Conservation (phyloP, 2,113 vertebrate species). For the Neodontobutis hainanensis region DNA sequence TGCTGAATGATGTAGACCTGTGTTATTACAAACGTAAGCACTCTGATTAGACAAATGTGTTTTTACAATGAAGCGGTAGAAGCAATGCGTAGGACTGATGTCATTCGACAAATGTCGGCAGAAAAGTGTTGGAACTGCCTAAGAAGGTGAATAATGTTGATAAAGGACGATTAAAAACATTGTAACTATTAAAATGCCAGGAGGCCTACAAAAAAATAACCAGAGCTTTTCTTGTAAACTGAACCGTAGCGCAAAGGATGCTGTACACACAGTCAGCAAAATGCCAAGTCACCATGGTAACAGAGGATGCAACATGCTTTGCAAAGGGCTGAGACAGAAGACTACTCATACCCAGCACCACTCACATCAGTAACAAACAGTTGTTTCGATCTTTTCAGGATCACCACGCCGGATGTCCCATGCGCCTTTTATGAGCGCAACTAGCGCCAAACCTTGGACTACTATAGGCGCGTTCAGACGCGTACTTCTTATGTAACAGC, state of each 20-base stretch:
- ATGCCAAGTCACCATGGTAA: slow-evolving; percentile 82
- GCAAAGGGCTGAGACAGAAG: slow-evolving; percentile 27
- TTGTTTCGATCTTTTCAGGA: slow-evolving; percentile 25
- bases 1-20: too few relatives aligned
- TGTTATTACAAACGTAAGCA: too few relatives aligned
- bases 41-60: too few relatives aligned
- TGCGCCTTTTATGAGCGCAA: slow-evolving; percentile 27
- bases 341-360: slow-evolving; percentile 6
- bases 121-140: too few relatives aligned
- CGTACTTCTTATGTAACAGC: slow-evolving; percentile 70
- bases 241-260: too few relatives aligned
- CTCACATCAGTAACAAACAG: slow-evolving; percentile 13
- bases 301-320: slow-evolving; percentile 72
- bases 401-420: slow-evolving; percentile 20
- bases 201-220: too few relatives aligned
- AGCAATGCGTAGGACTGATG: not conserved
- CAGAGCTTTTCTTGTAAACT: too few relatives aligned
- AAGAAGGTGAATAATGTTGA: not conserved
- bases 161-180: too few relatives aligned
- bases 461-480: slow-evolving; percentile 61
- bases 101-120: not conserved
- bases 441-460: slow-evolving; percentile 21
- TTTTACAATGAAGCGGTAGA: too few relatives aligned
- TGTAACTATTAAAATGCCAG: too few relatives aligned
- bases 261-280: slow-evolving; percentile 64